A percentile compares a stretch with the other conserved stretches of the same genome.
Conservation (phyloP, 2,797 vertebrate genomes). For the Cossypha dichroa region DNA sequence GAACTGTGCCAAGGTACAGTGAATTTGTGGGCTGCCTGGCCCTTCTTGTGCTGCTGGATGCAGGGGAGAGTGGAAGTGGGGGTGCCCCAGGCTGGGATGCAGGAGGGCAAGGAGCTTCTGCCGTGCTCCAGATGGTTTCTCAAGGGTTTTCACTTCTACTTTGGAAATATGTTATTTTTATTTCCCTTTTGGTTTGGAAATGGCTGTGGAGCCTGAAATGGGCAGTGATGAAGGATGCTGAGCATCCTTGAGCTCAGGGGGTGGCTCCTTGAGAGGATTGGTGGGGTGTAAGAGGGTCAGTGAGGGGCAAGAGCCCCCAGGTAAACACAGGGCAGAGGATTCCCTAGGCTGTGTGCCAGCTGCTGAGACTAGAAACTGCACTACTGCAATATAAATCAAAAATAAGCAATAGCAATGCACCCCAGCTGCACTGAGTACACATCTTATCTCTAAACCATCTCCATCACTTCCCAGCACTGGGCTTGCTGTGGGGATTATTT, state of each 20-base stretch:
- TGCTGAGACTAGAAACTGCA: background rate
- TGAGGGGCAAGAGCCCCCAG: background rate
- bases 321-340: background rate
- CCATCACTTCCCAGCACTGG: background rate
- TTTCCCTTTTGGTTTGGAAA: background rate
- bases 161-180: background rate
- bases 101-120: background rate
- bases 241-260: background rate
- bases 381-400: background rate
- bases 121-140: fast-evolving
- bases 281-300: background rate
- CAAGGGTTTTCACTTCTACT: background rate
- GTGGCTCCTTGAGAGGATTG: background rate
- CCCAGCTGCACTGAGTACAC: background rate
- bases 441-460: background rate
- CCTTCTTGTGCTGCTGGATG: background rate
- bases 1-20: slow-evolving; percentile 99
- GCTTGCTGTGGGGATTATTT: background rate
- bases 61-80: background rate
- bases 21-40: slow-evolving; percentile 80
- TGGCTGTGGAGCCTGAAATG: background rate
- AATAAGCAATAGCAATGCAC: background rate
- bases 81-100: background rate
- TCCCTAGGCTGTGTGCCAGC: background rate
- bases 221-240: background rate